Conservation (phyloP, 2,888 invertebrate species). For the Drosophila niveifrons region DNA sequence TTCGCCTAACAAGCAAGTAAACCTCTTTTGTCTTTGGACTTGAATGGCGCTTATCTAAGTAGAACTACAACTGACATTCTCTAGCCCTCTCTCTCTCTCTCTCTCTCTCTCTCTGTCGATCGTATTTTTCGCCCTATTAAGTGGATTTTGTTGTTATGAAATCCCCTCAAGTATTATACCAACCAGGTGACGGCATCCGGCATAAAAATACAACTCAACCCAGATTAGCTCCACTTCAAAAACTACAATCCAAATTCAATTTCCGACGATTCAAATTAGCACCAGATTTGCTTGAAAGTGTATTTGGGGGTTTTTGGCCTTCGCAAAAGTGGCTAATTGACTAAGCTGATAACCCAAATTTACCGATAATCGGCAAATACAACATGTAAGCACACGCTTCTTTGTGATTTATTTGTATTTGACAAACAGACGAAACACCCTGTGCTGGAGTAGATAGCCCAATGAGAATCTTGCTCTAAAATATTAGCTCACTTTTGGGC, state of each 20-base stretch:
- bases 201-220: background rate
- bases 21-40: conserved; percentile 35
- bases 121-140: background rate
- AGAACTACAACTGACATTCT: background rate
- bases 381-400: background rate
- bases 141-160: background rate
- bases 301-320: background rate
- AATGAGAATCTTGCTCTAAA: fast-evolving
- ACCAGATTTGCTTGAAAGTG: conserved; percentile 3
- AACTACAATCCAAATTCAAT: conserved; percentile 27
- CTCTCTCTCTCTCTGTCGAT: background rate
- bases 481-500: conserved; percentile 37
- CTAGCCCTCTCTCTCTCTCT: background rate
- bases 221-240: conserved; percentile 19
- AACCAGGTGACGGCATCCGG: conserved; percentile 34
- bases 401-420: background rate
- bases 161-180: background rate
- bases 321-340: background rate
- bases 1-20: conserved; percentile 41
- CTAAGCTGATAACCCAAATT: background rate
- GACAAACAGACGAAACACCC: conserved; percentile 7
- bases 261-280: conserved; percentile 7
- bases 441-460: conserved; percentile 11
- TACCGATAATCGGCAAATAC: conserved; percentile 4
- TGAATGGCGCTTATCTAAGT: conserved; percentile 38